Conservation (phyloP, 1,140 invertebrate species). For the Bombus soroeensis region DNA sequence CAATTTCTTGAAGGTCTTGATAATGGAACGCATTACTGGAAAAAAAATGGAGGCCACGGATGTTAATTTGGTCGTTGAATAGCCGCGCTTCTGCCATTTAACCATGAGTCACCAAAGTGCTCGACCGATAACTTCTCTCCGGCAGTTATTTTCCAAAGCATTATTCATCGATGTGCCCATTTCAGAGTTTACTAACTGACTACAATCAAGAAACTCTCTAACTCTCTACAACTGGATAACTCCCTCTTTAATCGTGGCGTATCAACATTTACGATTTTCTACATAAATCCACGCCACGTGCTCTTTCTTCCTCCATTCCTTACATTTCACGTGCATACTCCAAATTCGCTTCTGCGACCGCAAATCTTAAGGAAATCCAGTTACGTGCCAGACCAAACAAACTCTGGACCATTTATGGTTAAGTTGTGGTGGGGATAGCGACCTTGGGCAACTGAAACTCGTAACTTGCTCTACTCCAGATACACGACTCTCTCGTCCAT, state of each 20-base stretch:
- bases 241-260: not conserved
- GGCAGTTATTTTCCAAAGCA: constrained; percentile 19
- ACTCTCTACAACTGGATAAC: not conserved
- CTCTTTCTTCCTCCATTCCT: not conserved
- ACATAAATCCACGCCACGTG: not conserved
- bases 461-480: not conserved
- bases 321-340: not conserved
- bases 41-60: not conserved
- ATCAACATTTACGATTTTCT: not conserved
- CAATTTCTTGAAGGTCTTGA: not conserved
- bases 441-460: constrained; percentile 1
- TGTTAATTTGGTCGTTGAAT: constrained; percentile 15
- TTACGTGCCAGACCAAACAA: constrained; percentile 5
- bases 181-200: not conserved
- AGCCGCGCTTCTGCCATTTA: constrained; percentile 3
- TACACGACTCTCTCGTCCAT: not conserved
- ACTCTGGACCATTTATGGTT: not conserved
- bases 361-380: not conserved
- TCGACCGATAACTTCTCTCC: constrained; percentile 19
- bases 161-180: not conserved
- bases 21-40: not conserved
- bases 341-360: not conserved
- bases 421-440: not conserved
- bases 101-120: constrained; percentile 16
- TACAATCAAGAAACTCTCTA: too few species aligned